A percentile compares a stretch with the other conserved stretches of the same genome.
These are phyloP conservation scores for Trigoniulus corallinus DNA, from an alignment of 1,140 invertebrate species.

Conservation along the genomic window DNA sequence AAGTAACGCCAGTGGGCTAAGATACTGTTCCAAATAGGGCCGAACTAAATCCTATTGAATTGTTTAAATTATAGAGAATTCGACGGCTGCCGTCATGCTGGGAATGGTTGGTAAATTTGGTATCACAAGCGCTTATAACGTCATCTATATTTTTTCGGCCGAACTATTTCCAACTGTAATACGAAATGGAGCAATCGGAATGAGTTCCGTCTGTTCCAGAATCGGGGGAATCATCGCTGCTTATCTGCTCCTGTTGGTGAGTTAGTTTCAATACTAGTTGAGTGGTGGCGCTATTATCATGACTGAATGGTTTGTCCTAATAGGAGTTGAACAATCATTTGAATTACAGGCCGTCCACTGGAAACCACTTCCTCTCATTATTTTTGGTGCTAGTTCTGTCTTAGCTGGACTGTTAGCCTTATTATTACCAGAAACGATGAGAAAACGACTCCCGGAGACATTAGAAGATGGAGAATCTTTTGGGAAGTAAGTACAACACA, in stretches of 20 bases:
- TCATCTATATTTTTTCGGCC: constrained; percentile 28
- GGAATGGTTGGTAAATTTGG: constrained; percentile 61
- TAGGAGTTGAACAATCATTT: not conserved
- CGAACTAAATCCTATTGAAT: not conserved
- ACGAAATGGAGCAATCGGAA: constrained; percentile 24
- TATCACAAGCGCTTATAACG: constrained; percentile 15
- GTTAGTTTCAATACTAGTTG: not conserved
- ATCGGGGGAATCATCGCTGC: constrained; percentile 16
- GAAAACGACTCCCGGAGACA: constrained; percentile 15
- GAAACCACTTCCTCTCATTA: constrained; percentile 13
- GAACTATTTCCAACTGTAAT: constrained; percentile 31
- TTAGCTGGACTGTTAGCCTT: constrained; percentile 11
- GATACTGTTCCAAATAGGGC: not conserved
- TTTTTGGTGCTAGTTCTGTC: constrained; percentile 16
- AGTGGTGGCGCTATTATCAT: not conserved
- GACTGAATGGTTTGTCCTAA: too few species aligned
- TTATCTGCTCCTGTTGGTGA: constrained; percentile 3
- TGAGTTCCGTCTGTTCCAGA: constrained; percentile 23
- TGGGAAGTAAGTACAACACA: not conserved
- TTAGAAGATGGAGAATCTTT: constrained; percentile 14
- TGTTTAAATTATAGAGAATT: not conserved
- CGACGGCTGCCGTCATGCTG: constrained; percentile 32
- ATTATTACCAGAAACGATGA: constrained; percentile 18
- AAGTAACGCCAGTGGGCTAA: too few species aligned
- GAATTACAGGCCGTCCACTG: constrained; percentile 4